Base-by-base conservation (phyloP, 2,888 invertebrate species). In the Malacosoma neustria region DNA sequence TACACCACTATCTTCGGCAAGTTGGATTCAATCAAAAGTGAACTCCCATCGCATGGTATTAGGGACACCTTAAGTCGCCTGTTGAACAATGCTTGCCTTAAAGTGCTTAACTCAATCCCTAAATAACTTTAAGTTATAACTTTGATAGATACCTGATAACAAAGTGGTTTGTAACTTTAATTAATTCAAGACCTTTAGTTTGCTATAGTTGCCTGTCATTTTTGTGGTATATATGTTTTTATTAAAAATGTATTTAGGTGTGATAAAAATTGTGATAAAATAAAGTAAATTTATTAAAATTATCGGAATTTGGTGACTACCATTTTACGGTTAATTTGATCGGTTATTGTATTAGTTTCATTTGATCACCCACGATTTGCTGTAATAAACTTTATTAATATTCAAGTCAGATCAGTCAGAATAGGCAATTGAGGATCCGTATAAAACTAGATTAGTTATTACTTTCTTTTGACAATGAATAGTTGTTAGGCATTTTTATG, bases 11-110 rank as follows among this genome's bases (percentile, higher is more conserved):
- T 32, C 37, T 48, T 49, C 43, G 54, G 54, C 52, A 47, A 51
- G 52, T 61, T 54, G 57, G 62, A 61, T 61, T 61, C 44, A 60
- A 62, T 61, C 54, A 61, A 60, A n/a, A 54, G 46, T 45, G 47
- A 51, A 56, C 48, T 55, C 50, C 39, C 48, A 48, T 51, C 44
- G 37, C 47, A 42, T 45, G 15, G 57, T 61, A 59, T 66, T 61
- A 56, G 48, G 50, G 51, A n/a, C n/a, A n/a, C n/a, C 55, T 60
- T 58, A 62, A 66, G 57, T 61, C 57, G 53, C 52, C 55, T 61
- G 58, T 58, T 57, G 38, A 66, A 70, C 68, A 68, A 70, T 65
- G 62, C 60, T 61, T 64, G 45, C 42, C 46, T 52, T 56, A 53
- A 58, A 67, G 57, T 61, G 56, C 57, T 66, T 61, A 59, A 65